Percentiles rank a stretch among this genome's conserved stretches.
Conservation (phyloP, 1,140 invertebrate genomes). For the Trichomalopsis sarcophagae region DNA sequence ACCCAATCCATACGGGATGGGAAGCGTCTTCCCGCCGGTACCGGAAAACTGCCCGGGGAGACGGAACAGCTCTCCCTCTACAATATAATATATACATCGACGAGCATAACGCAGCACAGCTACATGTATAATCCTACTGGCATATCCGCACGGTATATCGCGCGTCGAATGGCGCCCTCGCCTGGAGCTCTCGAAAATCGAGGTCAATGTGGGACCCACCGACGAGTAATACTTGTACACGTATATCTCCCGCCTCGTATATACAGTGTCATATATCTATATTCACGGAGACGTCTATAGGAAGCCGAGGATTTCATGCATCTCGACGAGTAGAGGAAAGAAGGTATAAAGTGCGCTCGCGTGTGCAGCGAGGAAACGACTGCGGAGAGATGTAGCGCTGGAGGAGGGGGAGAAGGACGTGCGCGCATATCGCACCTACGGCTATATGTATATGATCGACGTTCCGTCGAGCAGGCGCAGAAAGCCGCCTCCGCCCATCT, state of each 20-base stretch:
- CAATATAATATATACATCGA: too few species aligned
- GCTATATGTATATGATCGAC: constrained; percentile 33
- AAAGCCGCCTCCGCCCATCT: constrained; percentile 42
- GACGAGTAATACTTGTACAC: constrained; percentile 7
- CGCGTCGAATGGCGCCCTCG: constrained; percentile 20
- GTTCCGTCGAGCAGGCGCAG: constrained; percentile 45
- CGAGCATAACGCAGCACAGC: too few species aligned
- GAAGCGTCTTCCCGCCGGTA: too few species aligned
- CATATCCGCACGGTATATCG: not conserved
- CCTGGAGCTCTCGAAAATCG: constrained; percentile 39
- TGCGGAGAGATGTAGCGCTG: not conserved
- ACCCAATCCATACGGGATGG: too few species aligned
- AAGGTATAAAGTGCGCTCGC: not conserved
- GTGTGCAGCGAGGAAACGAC: not conserved
- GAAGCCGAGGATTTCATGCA: not conserved
- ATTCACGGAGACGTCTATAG: not conserved
- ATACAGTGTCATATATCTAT: not conserved
- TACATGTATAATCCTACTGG: too few species aligned
- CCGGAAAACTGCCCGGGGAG: too few species aligned
- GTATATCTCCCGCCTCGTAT: not conserved
- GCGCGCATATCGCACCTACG: constrained; percentile 31
- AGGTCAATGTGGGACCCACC: constrained; percentile 32
- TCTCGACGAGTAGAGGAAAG: not conserved
- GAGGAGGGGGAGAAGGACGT: not conserved
- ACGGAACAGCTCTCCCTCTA: too few species aligned